These are phyloP conservation scores for Colistium nudipinnis DNA, from an alignment of 2,113 vertebrate species.

Conservation along the genomic window DNA sequence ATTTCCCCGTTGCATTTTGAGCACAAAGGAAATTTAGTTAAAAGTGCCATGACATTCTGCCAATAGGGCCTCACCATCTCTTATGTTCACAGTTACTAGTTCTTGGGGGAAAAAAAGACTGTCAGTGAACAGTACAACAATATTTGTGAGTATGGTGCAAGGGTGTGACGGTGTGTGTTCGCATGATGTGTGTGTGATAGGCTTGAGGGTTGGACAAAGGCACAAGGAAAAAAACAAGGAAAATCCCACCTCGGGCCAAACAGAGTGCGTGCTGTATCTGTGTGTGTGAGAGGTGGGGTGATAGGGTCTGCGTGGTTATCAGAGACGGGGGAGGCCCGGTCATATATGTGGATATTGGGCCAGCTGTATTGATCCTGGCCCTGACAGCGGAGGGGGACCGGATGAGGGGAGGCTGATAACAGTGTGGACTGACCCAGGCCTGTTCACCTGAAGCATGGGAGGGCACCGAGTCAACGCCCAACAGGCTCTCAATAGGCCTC, in stretches of 20 bases:
- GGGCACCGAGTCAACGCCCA: slow-evolving; percentile 70
- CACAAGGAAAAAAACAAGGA: too few species aligned
- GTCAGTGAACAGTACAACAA: neutral
- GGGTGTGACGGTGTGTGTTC: neutral
- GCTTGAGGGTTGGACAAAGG: slow-evolving; percentile 56
- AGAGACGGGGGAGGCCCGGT: slow-evolving; percentile 61
- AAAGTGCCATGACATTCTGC: too few species aligned
- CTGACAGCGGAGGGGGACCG: slow-evolving; percentile 57
- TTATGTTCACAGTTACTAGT: neutral
- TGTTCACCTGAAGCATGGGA: slow-evolving; percentile 72
- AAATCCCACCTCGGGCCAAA: slow-evolving; percentile 67
- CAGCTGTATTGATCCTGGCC: slow-evolving; percentile 80
- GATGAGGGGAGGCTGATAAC: slow-evolving; percentile 71
- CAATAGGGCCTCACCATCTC: neutral
- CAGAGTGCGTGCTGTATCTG: slow-evolving; percentile 64
- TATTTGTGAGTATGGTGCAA: slow-evolving; percentile 42
- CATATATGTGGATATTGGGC: slow-evolving; percentile 72
- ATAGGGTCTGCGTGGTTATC: slow-evolving; percentile 75
- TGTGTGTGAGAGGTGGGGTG: slow-evolving; percentile 60
- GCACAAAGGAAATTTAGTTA: neutral
- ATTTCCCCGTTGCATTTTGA: too few species aligned
- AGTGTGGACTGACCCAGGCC: slow-evolving; percentile 56
- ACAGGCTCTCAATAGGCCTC: slow-evolving; percentile 76
- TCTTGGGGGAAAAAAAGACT: slow-evolving; percentile 10
- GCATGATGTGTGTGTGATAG: slow-evolving; percentile 24